Base-by-base conservation (phyloP, 2,888 invertebrate genomes). In the Ceraclea dissimilis region DNA sequence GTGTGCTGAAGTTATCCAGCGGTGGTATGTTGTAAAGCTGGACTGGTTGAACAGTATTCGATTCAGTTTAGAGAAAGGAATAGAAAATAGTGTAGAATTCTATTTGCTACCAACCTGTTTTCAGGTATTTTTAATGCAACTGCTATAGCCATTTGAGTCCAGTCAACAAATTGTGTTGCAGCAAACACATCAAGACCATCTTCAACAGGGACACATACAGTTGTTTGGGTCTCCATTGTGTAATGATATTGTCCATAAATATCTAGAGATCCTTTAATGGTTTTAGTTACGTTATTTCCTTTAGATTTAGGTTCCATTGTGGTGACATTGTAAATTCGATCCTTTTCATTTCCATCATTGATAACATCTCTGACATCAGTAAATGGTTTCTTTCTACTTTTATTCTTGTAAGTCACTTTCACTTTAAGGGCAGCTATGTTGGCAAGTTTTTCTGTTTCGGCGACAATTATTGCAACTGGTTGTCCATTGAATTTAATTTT, bases 151-250 rank as follows among this genome's bases (percentile, higher is more conserved):
- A 74, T 69, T 60, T 86, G 84, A 0, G 73, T 69, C 1, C 78
- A 63, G 62, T 86, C 83, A 70, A 85, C 79, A 78, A 80, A 83
- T 65, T 88, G 88, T 0, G 84, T 76, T 0, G 85, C 66, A 0
- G 83, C 71, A 58, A 78, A 80, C 1, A 88, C 78, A 57, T 84
- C 79, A 60, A 87, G 68, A 1, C 84, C 84, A 66, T 86, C 84
- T 66, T 89, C 89, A 2, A 72, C 74, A 0, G 88, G 88, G 13
- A 79, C 67, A 20, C 81, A 80, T 0, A 83, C 72, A 64, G 84
- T 83, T 26, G 78, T 76, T 63, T 87, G 86, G 0, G 85, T 80
- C 69, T 90, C 90, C 88, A 90, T 87, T 0, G 84, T 82, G 64
- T 80, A 88, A 69, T 90, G 90, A 67, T 87, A 89, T 67, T 91